Base-by-base conservation (phyloP, 2,113 vertebrate species). In the Saccopteryx bilineata region DNA sequence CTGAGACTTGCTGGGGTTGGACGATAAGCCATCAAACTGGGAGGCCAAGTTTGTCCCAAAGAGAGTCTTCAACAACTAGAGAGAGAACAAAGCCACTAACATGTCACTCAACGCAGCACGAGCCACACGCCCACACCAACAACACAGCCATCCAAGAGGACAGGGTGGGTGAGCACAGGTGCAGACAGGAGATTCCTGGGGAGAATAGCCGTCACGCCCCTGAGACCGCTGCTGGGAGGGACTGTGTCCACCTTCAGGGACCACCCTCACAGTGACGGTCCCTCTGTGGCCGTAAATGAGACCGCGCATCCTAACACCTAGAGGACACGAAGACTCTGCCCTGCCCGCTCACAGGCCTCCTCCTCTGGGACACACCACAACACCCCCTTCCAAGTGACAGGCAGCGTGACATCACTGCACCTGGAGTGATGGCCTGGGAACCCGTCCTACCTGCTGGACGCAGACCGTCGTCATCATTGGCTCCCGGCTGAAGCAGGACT, bases 1-100 rank as follows among this genome's bases (percentile, higher is more conserved):
- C 96, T 99, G 99, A 54, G 99, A 98, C 94, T 99, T 99, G 98
- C 90, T 98, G 83, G 99, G 99, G 90, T 99, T 98, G 17, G 99
- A 99, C 33, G 99, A 98, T 2, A 98, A 97, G 28, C 99, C 98
- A 14, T 99, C 99, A 0, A 99, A 99, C 96, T 99, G 99, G 50
- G 99, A 99, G 39, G 99, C 99, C 98, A 99, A 97, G 97, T 99
- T 99, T 84, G 99, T 99, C 33, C 99, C 99, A 97, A 99, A 99
- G 87, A 99, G 98, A 0, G 99, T 99, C 98, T 99, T 99, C 97
- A 99, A 74, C 54, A 99, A 93, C 99, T 99, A 79, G 5, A 95
- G 60, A 58, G 82, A 97, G 39, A 92, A 84, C 9, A 7, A 75
- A 83, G 23, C 65, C 72, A 19, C 80, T 33, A 93, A 6, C 2